phyloP scores from a whole-genome alignment of 37 sponge, comb jelly and placozoan genomes.

The Spongilla lacustris region DNA sequence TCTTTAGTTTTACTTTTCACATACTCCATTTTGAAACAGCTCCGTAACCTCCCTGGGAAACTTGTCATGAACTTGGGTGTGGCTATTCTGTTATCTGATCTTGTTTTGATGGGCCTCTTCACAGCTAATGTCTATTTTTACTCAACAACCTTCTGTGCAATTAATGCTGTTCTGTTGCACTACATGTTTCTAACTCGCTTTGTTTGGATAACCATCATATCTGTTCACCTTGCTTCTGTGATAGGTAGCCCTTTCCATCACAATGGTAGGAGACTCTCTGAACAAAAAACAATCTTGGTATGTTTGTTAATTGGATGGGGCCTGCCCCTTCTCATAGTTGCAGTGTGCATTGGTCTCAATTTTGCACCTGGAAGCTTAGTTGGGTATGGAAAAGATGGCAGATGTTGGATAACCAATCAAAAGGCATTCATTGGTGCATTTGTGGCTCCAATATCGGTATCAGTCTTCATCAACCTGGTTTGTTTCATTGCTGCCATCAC shows the following conservation, averaged over 20 bases:
- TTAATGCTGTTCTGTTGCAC: slow-evolving; percentile 14
- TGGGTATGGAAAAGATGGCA: slow-evolving; percentile 22
- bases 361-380: slow-evolving; percentile 2
- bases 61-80: slow-evolving; percentile 40
- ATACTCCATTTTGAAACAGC: slow-evolving; percentile 53
- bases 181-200: slow-evolving; percentile 8
- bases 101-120: slow-evolving; percentile 15
- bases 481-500: background rate
- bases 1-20: slow-evolving; percentile 41
- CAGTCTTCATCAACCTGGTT: slow-evolving; percentile 16
- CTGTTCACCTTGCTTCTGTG: background rate
- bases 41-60: slow-evolving; percentile 28
- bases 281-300: background rate
- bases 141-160: background rate
- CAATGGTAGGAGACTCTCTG: no score
- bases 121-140: background rate
- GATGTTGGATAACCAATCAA: slow-evolving; percentile 35
- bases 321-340: slow-evolving; percentile 9
- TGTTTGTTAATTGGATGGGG: slow-evolving; percentile 41
- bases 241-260: no score
- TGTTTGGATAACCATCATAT: slow-evolving; percentile 19
- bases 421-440: slow-evolving; percentile 13
- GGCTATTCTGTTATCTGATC: slow-evolving; percentile 21
- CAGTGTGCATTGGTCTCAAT: slow-evolving; percentile 19
- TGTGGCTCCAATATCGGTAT: slow-evolving; percentile 9